Conservation (phyloP, 2,797 vertebrate species). For the Syngnathus acus region DNA sequence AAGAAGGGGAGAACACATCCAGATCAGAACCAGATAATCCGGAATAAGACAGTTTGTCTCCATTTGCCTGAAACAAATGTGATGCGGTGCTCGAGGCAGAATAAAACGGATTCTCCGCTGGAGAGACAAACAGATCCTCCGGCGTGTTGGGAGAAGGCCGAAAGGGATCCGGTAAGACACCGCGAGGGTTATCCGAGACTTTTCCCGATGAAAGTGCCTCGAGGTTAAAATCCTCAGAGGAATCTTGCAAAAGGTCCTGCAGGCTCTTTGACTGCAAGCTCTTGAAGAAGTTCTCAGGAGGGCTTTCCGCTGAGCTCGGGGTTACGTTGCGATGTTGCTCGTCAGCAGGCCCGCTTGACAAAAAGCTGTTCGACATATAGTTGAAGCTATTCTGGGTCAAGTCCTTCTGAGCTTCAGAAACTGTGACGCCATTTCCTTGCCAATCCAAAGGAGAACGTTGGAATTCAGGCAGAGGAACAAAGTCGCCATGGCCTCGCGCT, state of each 20-base stretch:
- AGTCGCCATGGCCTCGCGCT: not conserved
- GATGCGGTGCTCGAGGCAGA: not conserved
- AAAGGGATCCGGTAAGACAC: slow-evolving; percentile 16
- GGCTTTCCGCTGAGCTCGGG: slow-evolving; percentile 10
- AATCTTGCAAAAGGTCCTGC: not conserved
- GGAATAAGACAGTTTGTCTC: not conserved
- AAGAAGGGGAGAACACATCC: slow-evolving; percentile 30
- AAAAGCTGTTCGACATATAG: slow-evolving; percentile 5
- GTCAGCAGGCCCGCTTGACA: not conserved
- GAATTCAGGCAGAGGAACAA: slow-evolving; percentile 19
- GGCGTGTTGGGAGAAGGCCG: slow-evolving; percentile 8
- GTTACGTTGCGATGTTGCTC: not conserved
- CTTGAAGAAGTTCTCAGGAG: not conserved
- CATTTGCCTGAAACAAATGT: slow-evolving; percentile 9
- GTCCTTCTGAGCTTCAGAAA: slow-evolving; percentile 12
- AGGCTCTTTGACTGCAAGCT: not conserved
- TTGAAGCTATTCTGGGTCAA: slow-evolving; percentile 5
- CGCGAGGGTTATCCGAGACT: slow-evolving; percentile 6
- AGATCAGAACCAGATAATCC: not conserved
- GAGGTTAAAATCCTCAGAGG: not conserved
- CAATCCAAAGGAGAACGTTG: slow-evolving; percentile 20
- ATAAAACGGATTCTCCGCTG: slow-evolving; percentile 1
- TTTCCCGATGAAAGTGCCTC: not conserved
- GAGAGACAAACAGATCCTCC: slow-evolving; percentile 10
- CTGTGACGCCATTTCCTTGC: not conserved